Conservation (phyloP, 1,140 invertebrate species). For the Drosophila murphyi region DNA sequence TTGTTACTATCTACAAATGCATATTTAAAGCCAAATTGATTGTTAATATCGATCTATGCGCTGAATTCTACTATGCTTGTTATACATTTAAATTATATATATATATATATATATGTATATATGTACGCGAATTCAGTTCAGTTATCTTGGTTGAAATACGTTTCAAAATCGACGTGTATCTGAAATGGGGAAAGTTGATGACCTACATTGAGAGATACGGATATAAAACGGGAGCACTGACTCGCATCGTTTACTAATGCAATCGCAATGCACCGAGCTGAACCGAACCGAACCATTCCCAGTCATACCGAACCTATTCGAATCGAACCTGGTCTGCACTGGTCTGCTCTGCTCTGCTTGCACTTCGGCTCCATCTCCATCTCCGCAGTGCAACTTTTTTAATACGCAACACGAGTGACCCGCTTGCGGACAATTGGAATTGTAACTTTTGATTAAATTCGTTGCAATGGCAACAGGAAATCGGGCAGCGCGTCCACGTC, state of each 20-base stretch:
- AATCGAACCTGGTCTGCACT: not conserved
- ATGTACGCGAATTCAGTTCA: slow-evolving; percentile 10
- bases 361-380: slow-evolving; percentile 2
- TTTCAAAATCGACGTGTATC: slow-evolving; percentile 52
- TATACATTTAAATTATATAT: not conserved
- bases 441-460: slow-evolving; percentile 83
- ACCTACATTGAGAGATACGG: slow-evolving; percentile 50
- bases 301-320: too few relatives aligned
- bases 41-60: slow-evolving; percentile 6
- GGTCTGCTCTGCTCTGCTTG: not conserved
- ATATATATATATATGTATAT: not conserved
- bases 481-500: slow-evolving; percentile 39
- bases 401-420: slow-evolving; percentile 82
- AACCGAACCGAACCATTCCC: not conserved
- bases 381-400: slow-evolving; percentile 71
- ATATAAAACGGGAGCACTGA: slow-evolving; percentile 43
- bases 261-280: not conserved
- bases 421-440: slow-evolving; percentile 82
- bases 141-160: slow-evolving; percentile 29
- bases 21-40: slow-evolving; percentile 13
- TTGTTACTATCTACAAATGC: not conserved
- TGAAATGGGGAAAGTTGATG: slow-evolving; percentile 68
- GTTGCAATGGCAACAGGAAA: slow-evolving; percentile 76
- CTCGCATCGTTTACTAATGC: slow-evolving; percentile 12
- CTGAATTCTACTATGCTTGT: not conserved